These are phyloP conservation scores for Itoplectis maculator DNA, from an alignment of 2,888 invertebrate species.

Conservation along the genomic window DNA sequence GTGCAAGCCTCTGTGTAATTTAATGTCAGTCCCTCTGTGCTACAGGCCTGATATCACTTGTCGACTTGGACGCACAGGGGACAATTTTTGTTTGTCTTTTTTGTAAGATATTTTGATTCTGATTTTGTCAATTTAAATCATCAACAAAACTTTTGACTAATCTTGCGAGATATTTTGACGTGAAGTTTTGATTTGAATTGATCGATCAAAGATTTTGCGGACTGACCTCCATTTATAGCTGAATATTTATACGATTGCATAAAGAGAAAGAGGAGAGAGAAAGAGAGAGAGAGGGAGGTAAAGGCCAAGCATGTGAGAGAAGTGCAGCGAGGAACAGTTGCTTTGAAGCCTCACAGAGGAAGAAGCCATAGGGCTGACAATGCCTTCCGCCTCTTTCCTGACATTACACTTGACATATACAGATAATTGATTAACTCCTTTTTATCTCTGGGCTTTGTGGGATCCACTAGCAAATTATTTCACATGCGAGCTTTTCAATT, in stretches of 20 bases:
- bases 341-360: constrained; percentile 78
- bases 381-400: constrained; percentile 69
- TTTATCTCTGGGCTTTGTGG: constrained; percentile 22
- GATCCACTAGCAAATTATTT: constrained; percentile 21
- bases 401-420: constrained; percentile 74
- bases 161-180: background rate
- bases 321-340: constrained; percentile 30
- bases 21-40: background rate
- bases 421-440: constrained; percentile 61
- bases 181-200: background rate
- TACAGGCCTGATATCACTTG: background rate
- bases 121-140: background rate
- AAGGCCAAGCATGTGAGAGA: constrained; percentile 30
- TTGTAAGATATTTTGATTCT: background rate
- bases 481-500: background rate
- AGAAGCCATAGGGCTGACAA: constrained; percentile 77
- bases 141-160: background rate
- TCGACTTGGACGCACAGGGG: background rate
- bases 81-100: background rate
- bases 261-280: constrained; percentile 21
- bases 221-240: constrained; percentile 23
- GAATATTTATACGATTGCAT: constrained; percentile 48
- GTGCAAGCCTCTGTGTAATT: constrained; percentile 5
- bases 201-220: background rate
- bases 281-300: background rate